A percentile compares a stretch with the other conserved stretches of the same genome.
phyloP scores from a whole-genome alignment of 2,113 vertebrate genomes.

The Geococcyx californianus region DNA sequence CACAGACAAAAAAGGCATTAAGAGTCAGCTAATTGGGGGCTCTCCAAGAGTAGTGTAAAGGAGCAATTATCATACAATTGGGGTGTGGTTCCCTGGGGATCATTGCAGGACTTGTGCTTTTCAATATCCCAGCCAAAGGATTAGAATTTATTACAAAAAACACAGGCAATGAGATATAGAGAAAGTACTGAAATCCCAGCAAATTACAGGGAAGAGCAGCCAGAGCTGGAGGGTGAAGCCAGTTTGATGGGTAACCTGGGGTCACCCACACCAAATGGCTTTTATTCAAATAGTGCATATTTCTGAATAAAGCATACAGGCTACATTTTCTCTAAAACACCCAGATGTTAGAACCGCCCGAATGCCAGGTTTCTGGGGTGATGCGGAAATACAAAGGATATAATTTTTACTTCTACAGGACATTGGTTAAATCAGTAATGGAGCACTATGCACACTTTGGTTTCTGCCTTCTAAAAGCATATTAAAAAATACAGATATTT shows the following conservation, averaged over 20 bases:
- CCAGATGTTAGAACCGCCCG: neutral
- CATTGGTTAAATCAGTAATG: neutral
- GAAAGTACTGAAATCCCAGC: neutral
- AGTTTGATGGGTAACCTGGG: neutral
- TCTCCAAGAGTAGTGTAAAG: constrained; percentile 12
- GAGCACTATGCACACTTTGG: accelerated
- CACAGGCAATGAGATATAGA: neutral
- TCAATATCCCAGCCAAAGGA: neutral
- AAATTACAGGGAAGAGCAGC: neutral
- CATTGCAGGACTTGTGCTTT: neutral
- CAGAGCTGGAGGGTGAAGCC: neutral
- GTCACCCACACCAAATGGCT: neutral
- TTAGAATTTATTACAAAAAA: neutral
- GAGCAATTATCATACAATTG: neutral
- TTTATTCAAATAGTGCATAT: neutral
- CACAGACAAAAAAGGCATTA: constrained; percentile 33
- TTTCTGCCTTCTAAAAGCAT: neutral
- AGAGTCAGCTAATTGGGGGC: neutral
- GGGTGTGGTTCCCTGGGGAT: neutral
- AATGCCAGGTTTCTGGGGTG: neutral
- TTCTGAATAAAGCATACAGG: neutral
- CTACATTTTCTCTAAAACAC: neutral
- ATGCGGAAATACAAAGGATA: neutral
- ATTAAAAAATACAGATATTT: neutral
- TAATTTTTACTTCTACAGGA: neutral